Evolutionary conservation across 1,140 invertebrate species (phyloP), one percentile per base, ranked within the genome.

Genomic region (Drosophila bocqueti): DNA sequence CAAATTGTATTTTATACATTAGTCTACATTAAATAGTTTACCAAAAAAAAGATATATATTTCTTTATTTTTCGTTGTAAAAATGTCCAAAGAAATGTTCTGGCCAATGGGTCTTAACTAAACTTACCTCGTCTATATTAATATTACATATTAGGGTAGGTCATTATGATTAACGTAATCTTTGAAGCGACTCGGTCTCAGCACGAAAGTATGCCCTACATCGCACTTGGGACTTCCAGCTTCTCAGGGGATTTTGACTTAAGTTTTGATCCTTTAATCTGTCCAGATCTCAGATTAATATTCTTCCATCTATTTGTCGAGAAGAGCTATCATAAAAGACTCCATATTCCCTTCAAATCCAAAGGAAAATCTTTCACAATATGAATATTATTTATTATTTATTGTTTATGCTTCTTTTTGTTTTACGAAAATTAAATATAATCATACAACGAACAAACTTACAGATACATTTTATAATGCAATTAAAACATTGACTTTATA

Each of bases 371-470:
- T 9, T 5, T 34, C 21, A 67, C 47, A 71, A 79, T 80, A 63
- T 75, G 43, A 74, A 59, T 75, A 85, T 62, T 79, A 66, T 86
- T 86, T 86, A 86, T 86, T 86, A 69, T 86, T 86, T 82, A 86
- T 86, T 82, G 50, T 73, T 85, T 81, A 73, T 63, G 76, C 50
- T 64, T 67, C 18, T 38, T 79, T 83, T 83, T 76, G 55, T 81
- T 86, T 86, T 78, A 89, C 59, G 84, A 89, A 89, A 81, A 84
- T 87, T 89, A 87, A 55, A 87, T 87, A 78, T 87, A 87, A 89
- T 87, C 81, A 86, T 86, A 87, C 84, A 87, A 87, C 84, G 84
- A 87, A 87, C 84, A 87, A 87, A 81, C 84, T 87, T 87, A 87
- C 60, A 89, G n/a, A 89, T 84, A 87, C 50, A 79, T 81, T 83